phyloP scores from a whole-genome alignment of 2,888 invertebrate genomes.

The Tyria jacobaeae region DNA sequence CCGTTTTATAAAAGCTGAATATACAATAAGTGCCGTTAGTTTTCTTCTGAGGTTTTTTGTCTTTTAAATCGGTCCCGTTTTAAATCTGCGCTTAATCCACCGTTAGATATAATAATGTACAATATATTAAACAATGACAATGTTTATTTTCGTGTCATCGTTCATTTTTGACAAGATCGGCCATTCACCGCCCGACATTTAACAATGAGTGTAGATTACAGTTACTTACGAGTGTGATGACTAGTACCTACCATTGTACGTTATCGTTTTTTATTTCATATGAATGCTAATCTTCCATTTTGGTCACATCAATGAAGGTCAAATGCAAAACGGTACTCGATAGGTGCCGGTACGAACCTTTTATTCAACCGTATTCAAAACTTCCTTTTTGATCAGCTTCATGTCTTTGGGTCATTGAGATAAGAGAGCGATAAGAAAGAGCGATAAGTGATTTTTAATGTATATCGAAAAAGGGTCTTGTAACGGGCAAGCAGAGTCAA shows the following conservation, averaged over 20 bases:
- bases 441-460: no score
- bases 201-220: conserved; percentile 40
- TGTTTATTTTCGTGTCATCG: conserved; percentile 8
- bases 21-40: no score
- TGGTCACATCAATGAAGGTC: neutral
- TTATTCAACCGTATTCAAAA: no score
- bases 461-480: no score
- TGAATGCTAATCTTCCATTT: neutral
- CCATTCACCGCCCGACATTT: conserved; percentile 24
- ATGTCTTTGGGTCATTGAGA: no score
- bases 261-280: conserved; percentile 6
- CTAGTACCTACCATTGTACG: conserved; percentile 15
- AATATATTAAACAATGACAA: conserved; percentile 14
- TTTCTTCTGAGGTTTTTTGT: no score
- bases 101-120: conserved; percentile 14
- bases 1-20: no score
- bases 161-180: conserved; percentile 41
- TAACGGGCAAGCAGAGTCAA: no score
- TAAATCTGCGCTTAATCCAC: conserved; percentile 24
- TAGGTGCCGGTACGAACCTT: no score
- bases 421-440: no score
- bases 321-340: neutral
- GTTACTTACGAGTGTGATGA: no score
- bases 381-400: no score
- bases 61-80: conserved; percentile 40